These are phyloP conservation scores for Ephestia elutella DNA, from an alignment of 1,140 invertebrate genomes.

Conservation along the genomic window DNA sequence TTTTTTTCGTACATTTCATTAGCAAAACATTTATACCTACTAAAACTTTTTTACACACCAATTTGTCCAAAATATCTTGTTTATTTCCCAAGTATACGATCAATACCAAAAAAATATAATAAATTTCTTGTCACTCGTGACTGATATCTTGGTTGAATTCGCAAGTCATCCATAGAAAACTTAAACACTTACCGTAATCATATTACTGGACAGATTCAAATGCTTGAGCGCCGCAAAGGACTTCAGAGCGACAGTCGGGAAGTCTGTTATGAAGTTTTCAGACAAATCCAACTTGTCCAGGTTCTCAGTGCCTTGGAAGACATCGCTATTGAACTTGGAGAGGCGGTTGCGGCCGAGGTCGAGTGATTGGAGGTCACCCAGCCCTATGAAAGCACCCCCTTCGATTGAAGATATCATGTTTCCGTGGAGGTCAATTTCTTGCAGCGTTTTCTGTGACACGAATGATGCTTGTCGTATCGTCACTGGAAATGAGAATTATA, in stretches of 20 bases:
- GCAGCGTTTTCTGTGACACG: constrained; percentile 77
- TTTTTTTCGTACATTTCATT: no score
- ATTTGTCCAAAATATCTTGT: no score
- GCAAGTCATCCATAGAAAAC: no score
- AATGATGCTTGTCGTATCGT: constrained; percentile 80
- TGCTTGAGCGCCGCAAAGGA: constrained; percentile 80
- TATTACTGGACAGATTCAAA: constrained; percentile 88
- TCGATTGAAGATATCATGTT: constrained; percentile 85
- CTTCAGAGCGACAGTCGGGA: constrained; percentile 85
- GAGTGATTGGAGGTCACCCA: constrained; percentile 80
- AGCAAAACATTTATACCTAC: no score
- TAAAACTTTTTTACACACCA: no score
- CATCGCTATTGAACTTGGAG: constrained; percentile 85
- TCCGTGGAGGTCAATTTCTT: constrained; percentile 83
- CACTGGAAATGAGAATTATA: constrained; percentile 67
- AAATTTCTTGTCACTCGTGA: no score
- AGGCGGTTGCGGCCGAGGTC: constrained; percentile 85
- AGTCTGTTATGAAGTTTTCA: constrained; percentile 87
- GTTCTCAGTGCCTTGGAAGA: constrained; percentile 84
- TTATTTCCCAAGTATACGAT: no score
- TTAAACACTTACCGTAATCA: constrained; percentile 81
- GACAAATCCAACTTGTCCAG: constrained; percentile 87
- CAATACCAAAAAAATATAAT: no score
- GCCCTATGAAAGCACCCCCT: constrained; percentile 80
- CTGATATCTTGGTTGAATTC: no score